Conservation (phyloP, 2,797 vertebrate species). For the Acanthis flammea region DNA sequence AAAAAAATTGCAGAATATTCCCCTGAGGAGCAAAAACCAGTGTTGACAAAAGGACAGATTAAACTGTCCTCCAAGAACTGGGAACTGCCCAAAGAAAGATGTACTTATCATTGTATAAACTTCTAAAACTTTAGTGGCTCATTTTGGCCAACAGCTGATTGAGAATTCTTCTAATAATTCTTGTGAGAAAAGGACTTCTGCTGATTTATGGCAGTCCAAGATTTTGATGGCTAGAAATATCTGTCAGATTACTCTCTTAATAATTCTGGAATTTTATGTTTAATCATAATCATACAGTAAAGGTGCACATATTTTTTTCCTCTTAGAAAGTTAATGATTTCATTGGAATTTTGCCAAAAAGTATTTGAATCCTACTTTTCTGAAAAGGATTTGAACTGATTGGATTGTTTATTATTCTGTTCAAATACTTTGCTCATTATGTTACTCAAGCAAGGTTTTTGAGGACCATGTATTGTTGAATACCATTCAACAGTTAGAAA, state of each 20-base stretch:
- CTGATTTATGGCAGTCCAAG: not conserved
- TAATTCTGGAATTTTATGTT: not conserved
- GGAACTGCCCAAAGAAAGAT: not conserved
- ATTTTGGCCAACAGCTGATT: not conserved
- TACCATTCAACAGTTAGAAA: not conserved
- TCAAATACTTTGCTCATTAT: not conserved
- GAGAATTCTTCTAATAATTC: not conserved
- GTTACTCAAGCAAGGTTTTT: not conserved
- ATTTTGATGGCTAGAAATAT: not conserved
- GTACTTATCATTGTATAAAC: not conserved
- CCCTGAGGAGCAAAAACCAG: not conserved
- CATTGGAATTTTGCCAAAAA: not conserved
- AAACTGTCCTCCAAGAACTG: constrained; percentile 7
- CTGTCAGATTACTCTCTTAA: not conserved
- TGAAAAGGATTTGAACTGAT: not conserved
- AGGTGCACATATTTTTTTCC: not conserved
- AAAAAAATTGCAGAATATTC: not conserved
- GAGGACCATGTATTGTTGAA: not conserved
- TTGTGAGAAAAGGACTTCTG: not conserved
- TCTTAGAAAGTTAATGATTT: not conserved
- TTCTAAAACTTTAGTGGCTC: not conserved
- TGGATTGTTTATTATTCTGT: not conserved
- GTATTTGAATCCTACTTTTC: not conserved
- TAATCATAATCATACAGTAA: not conserved
- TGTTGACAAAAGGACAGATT: not conserved